A percentile compares a stretch with the other conserved stretches of the same genome.
Evolutionary conservation across 2,797 vertebrate genomes (phyloP).

Genomic region (Pseudochromis fuscus): DNA sequence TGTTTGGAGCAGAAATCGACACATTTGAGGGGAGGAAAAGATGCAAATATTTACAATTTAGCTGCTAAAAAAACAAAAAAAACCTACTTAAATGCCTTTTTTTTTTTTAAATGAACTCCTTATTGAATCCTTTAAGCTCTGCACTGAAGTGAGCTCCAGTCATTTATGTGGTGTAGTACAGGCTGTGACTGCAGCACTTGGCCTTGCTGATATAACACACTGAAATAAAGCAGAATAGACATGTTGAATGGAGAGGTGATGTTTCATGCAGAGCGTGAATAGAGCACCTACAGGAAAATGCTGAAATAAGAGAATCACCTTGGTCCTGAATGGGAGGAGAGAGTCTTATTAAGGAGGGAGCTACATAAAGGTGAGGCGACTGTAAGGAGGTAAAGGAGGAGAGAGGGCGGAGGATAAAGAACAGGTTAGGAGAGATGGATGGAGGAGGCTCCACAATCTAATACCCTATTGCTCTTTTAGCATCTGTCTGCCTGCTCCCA

Average conservation of each 20-base stretch:
- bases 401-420: conserved; percentile 29
- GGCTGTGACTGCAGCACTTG: not conserved
- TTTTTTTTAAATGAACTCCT: no score
- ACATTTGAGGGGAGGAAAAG: no score
- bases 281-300: conserved; percentile 40
- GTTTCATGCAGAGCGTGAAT: conserved; percentile 37
- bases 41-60: no score
- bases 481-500: conserved; percentile 70
- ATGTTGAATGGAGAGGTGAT: conserved; percentile 17
- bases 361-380: conserved; percentile 55
- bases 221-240: conserved; percentile 32
- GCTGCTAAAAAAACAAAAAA: no score
- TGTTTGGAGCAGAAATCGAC: no score
- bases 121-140: not conserved
- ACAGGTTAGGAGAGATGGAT: conserved; percentile 50
- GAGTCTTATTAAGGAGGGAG: conserved; percentile 53
- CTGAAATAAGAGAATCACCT: conserved; percentile 58
- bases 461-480: conserved; percentile 61
- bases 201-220: conserved; percentile 18
- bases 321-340: conserved; percentile 39
- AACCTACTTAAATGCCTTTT: no score
- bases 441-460: conserved; percentile 23
- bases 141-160: not conserved
- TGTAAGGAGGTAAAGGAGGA: conserved; percentile 3
- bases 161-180: not conserved